Evolutionary conservation across 35 echinoderm and acorn worm genomes (phyloP).

Genomic region (Antedon bifida): DNA sequence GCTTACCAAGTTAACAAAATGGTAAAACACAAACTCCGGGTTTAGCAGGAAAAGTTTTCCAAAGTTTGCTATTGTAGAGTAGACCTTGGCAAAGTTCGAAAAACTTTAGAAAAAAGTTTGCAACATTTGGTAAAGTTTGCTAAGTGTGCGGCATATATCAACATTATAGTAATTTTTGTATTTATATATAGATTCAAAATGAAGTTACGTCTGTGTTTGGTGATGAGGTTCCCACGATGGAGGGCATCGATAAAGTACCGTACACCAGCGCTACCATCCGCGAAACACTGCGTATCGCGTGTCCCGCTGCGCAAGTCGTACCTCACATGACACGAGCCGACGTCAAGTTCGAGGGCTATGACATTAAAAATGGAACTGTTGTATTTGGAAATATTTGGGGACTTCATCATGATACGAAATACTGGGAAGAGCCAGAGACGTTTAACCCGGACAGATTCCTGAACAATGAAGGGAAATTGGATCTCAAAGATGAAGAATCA

Average conservation of each 20-base stretch:
- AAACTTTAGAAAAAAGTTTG: too few species aligned
- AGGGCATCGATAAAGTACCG: background rate
- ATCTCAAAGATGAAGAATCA: constrained; percentile 21
- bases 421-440: constrained; percentile 49
- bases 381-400: constrained; percentile 64
- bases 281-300: background rate
- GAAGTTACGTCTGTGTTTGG: background rate
- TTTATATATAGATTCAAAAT: background rate
- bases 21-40: too few species aligned
- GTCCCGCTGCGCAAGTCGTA: background rate
- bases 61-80: too few species aligned
- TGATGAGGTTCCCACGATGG: background rate
- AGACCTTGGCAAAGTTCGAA: too few species aligned
- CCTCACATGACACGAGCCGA: background rate
- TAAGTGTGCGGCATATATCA: too few species aligned
- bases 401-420: constrained; percentile 37
- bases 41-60: too few species aligned
- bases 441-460: constrained; percentile 73
- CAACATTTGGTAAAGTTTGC: too few species aligned
- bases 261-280: constrained; percentile 1
- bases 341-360: background rate
- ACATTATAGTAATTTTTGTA: too few species aligned
- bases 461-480: constrained; percentile 24
- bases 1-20: too few species aligned
- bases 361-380: constrained; percentile 6